Base-by-base conservation (phyloP, 2,888 invertebrate genomes). In the Synanthedon formicaeformis region DNA sequence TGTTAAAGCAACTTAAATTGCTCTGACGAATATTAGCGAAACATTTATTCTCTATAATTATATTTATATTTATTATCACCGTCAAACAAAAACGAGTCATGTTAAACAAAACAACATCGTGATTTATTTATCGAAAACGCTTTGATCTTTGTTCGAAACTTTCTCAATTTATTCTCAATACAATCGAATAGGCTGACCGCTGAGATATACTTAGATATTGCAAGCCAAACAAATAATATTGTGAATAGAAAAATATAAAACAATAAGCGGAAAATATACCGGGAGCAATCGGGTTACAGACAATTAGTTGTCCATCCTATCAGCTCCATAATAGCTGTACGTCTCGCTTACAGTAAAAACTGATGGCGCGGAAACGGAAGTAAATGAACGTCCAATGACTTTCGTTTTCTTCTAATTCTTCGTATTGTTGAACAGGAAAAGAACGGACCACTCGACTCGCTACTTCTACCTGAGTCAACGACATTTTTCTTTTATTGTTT, bases 341-440 rank as follows among this genome's bases (percentile, higher is more conserved):
- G 65, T 69, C 70, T 69, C 66, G 65, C 69, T 66, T 66, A 63
- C 72, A 70, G 75, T 73, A 71, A 75, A 75, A 77, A 69, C 76
- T 71, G 78, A 84, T 81, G 78, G 71, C 63, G 73, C 70, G 76
- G 75, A 81, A 79, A 78, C 74, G 65, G 61, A 73, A 65, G 71
- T 71, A 81, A 83, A 84, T 84, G 80, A 83, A 78, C 81, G 75
- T 70, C 71, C 73, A 66, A 82, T 83, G 83, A 84, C 81, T 84
- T 75, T 82, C 76, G 69, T 65, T 81, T 81, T 78, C 73, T 71
- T 71, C 68, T 75, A 73, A 78, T 78, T 77, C 73, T 74, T 78
- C 69, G 69, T 76, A 73, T 73, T 75, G 72, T 71, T 70, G 64
- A 54, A 48, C 45, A 67, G 66, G 66, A 71, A 75, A 78, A 72